A percentile compares a stretch with the other conserved stretches of the same genome.
phyloP scores from a whole-genome alignment of 2,113 vertebrate species.

The Amazona vittata region DNA sequence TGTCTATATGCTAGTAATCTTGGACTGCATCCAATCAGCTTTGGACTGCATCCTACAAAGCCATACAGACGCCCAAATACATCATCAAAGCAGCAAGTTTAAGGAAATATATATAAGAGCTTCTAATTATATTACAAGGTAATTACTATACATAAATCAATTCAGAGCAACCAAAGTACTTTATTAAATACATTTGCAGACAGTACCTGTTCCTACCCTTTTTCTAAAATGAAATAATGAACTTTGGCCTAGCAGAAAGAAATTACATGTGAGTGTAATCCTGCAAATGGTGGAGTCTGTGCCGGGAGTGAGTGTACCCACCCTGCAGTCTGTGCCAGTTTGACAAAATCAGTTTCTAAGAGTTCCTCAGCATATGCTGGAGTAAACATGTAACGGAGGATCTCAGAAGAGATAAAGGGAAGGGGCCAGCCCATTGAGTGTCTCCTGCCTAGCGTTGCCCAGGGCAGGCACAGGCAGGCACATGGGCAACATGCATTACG shows the following conservation, averaged over 20 bases:
- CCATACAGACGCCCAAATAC: neutral
- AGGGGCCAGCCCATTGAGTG: rapidly evolving
- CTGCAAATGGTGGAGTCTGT: neutral
- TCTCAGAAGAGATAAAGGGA: neutral
- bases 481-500: rapidly evolving
- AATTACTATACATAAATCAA: neutral
- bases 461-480: neutral
- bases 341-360: neutral
- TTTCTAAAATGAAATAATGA: neutral
- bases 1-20: neutral
- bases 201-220: neutral
- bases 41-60: neutral
- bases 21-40: neutral
- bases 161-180: neutral
- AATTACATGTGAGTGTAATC: neutral
- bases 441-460: neutral
- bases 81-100: constrained; percentile 38
- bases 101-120: neutral
- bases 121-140: constrained; percentile 41
- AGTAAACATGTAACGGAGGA: rapidly evolving
- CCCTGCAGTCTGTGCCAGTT: neutral
- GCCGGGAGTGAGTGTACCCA: neutral
- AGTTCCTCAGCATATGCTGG: neutral
- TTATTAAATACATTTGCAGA: constrained; percentile 7
- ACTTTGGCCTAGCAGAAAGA: neutral